Evolutionary conservation across 2,888 invertebrate genomes (phyloP).

Genomic region (Crocallis elinguaria): DNA sequence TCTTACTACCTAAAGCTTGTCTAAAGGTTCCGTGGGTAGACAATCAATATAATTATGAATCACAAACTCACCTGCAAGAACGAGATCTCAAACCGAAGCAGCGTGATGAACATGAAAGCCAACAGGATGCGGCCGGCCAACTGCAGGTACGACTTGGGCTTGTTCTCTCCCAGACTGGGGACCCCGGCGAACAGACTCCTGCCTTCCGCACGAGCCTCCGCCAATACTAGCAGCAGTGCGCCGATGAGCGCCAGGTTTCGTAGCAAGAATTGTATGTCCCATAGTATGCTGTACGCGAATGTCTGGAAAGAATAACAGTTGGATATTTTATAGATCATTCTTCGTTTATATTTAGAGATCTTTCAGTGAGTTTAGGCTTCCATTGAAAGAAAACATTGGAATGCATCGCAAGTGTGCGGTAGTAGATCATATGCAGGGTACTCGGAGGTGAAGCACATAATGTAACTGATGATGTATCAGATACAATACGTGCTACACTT

Average conservation of each 20-base stretch:
- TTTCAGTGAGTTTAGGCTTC: too few species aligned
- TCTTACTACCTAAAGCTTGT: too few species aligned
- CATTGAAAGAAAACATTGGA: too few species aligned
- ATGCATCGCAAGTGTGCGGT: too few species aligned
- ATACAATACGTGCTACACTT: too few species aligned
- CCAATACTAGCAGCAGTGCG: conserved; percentile 96
- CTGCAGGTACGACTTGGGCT: conserved; percentile 98
- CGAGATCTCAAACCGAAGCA: conserved; percentile 96
- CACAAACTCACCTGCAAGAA: conserved; percentile 89
- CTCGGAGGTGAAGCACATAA: too few species aligned
- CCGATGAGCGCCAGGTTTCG: conserved; percentile 98
- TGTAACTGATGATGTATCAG: too few species aligned
- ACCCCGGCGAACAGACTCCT: conserved; percentile 98
- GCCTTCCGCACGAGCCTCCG: conserved; percentile 97
- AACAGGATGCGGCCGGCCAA: conserved; percentile 97
- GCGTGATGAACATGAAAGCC: conserved; percentile 99
- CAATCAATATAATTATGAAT: background rate
- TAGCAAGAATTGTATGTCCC: conserved; percentile 98
- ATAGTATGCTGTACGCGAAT: conserved; percentile 97
- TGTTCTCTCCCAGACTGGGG: conserved; percentile 96
- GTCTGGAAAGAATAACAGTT: conserved; percentile 84
- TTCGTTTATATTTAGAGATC: too few species aligned
- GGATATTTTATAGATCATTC: too few species aligned
- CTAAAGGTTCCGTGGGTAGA: too few species aligned
- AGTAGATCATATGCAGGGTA: too few species aligned